phyloP scores from a whole-genome alignment of 2,113 vertebrate species.

The Centropristis striata region DNA sequence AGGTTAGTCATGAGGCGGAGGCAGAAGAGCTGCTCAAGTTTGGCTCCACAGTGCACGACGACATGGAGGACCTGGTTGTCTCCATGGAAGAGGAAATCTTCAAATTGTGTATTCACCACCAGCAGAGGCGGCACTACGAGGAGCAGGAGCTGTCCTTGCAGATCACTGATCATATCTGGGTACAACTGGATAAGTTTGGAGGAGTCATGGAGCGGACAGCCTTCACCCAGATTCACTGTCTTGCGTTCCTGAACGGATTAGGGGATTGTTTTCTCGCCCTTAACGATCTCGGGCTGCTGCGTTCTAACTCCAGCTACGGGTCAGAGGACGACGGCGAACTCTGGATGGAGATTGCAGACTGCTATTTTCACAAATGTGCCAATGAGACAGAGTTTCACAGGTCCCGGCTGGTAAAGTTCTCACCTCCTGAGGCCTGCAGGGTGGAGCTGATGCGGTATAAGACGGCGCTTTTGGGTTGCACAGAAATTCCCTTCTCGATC shows the following conservation, averaged over 20 bases:
- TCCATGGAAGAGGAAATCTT: conserved; percentile 93
- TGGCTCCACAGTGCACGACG: conserved; percentile 89
- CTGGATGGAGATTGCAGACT: conserved; percentile 90
- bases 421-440: conserved; percentile 89
- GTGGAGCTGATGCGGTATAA: conserved; percentile 95
- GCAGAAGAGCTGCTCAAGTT: conserved; percentile 95
- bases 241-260: conserved; percentile 91
- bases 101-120: conserved; percentile 83
- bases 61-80: conserved; percentile 91
- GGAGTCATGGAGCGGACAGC: conserved; percentile 85
- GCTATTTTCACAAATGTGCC: conserved; percentile 91
- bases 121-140: conserved; percentile 89
- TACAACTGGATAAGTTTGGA: conserved; percentile 88
- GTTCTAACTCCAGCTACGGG: conserved; percentile 85
- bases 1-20: conserved; percentile 91
- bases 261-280: conserved; percentile 93
- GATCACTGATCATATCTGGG: conserved; percentile 94
- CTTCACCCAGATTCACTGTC: conserved; percentile 91
- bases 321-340: conserved; percentile 86
- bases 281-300: conserved; percentile 91
- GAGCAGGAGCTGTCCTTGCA: conserved; percentile 94
- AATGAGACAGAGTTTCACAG: conserved; percentile 88
- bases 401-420: conserved; percentile 90
- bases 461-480: conserved; percentile 79
- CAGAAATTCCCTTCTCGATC: conserved; percentile 91